Evolutionary conservation across 2,797 vertebrate species (phyloP).

Genomic region (Etheostoma nigrum): DNA sequence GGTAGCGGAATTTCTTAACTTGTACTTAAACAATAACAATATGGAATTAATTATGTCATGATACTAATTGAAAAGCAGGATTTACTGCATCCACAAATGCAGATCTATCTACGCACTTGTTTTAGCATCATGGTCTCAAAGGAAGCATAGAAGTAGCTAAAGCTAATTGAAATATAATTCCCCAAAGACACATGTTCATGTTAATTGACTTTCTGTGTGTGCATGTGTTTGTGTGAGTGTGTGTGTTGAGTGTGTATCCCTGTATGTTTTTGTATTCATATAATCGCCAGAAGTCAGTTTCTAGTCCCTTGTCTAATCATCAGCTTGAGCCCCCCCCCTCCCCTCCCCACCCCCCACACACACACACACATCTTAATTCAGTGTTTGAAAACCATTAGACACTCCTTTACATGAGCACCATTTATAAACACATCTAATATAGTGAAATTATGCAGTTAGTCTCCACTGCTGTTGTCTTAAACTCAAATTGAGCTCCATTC

Average conservation of each 20-base stretch:
- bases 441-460: slow-evolving; percentile 42
- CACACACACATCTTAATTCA: slow-evolving; percentile 68
- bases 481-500: slow-evolving; percentile 21
- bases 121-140: slow-evolving; percentile 71
- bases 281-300: slow-evolving; percentile 71
- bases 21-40: slow-evolving; percentile 62
- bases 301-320: slow-evolving; percentile 77
- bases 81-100: slow-evolving; percentile 71
- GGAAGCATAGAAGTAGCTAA: slow-evolving; percentile 72
- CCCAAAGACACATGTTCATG: slow-evolving; percentile 78
- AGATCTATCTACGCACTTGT: slow-evolving; percentile 70
- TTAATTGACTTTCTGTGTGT: slow-evolving; percentile 79
- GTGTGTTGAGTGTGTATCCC: slow-evolving; percentile 36
- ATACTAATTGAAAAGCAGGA: slow-evolving; percentile 77
- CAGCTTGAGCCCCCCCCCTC: slow-evolving; percentile 54
- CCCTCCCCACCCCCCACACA: slow-evolving; percentile 1
- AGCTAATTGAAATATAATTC: slow-evolving; percentile 86
- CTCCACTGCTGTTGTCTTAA: slow-evolving; percentile 37
- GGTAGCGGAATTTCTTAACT: slow-evolving; percentile 63
- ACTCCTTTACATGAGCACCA: slow-evolving; percentile 44
- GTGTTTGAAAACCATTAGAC: slow-evolving; percentile 68
- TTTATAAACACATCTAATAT: slow-evolving; percentile 55
- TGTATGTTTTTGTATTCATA: slow-evolving; percentile 56
- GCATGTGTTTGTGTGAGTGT: slow-evolving; percentile 36
- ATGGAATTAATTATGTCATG: slow-evolving; percentile 67